Evolutionary conservation across 2,113 vertebrate species (phyloP), one percentile per base, ranked within the genome.

Genomic region (Odocoileus virginianus): DNA sequence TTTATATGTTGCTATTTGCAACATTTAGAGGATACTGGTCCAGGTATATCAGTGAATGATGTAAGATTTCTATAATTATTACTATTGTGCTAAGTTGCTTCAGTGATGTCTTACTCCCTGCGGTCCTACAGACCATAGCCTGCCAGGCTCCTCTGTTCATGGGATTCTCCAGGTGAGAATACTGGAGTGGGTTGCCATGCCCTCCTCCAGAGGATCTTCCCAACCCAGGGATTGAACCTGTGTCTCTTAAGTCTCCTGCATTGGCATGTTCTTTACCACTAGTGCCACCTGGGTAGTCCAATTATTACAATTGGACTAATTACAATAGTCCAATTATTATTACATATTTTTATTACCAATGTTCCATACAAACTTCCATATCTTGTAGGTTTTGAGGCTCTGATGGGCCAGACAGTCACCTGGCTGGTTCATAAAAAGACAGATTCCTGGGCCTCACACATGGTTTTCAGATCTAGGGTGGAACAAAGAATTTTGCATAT

Each of bases 1-100:
- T 84, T 71, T 84, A n/a, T 27, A 82, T 86, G 36, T 7, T 16
- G 74, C 74, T 88, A 33, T 92, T 61, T 57, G 25, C 19, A 74
- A 11, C 11, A 58, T 87, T 96, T 84, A 60, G 23, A 84, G 57
- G 96, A 78, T 91, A 91, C 11, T 61, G 23, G 21, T 64, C 4
- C 61, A 81, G 19, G 52, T 17, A 74, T 3, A 33, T 88, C 16
- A 86, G n/a, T 79, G 14, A 87, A 92, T 74, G 30, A 82, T 82
- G 9, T 57, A 58, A 61, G 36, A 50, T 90, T 81, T 96, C 33
- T 67, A n/a, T 78, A 94, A 81, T 61, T 92, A 82, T 76, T 50
- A 21, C n/a, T 60, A 52, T 33, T 43, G 36, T 23, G 21, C 36
- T 74, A 40, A 74, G 36, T 25, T 0, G 1, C 36, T 74, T 40